These are phyloP conservation scores for Chloroclysta siterata DNA, from an alignment of 2,888 invertebrate species.

Conservation along the genomic window DNA sequence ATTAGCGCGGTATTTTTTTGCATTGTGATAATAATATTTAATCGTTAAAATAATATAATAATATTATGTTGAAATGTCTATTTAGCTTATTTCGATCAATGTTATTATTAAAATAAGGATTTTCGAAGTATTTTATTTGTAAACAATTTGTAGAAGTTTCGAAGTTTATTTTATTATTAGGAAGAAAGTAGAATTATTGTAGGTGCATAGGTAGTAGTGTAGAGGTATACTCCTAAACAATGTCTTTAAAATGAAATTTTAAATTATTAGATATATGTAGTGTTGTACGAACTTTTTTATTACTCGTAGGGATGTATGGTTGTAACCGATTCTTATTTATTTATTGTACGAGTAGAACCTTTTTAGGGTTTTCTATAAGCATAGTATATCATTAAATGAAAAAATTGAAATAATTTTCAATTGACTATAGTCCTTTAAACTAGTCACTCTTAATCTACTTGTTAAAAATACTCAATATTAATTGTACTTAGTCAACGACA, in stretches of 20 bases:
- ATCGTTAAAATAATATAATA: neutral
- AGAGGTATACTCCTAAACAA: neutral
- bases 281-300: slow-evolving; percentile 2
- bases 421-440: neutral
- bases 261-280: no score
- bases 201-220: neutral
- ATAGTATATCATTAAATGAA: neutral
- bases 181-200: neutral
- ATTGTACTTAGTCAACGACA: no score
- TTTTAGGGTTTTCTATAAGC: neutral
- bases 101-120: neutral
- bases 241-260: neutral
- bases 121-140: neutral
- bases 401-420: neutral
- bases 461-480: neutral
- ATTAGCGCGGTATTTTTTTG: slow-evolving; percentile 2
- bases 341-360: neutral
- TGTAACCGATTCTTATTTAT: neutral
- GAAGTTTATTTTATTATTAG: no score
- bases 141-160: neutral
- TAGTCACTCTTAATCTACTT: neutral
- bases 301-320: neutral
- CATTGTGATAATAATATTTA: neutral
- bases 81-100: neutral
- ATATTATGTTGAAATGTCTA: neutral